Conservation (phyloP, 1,140 invertebrate genomes). For the Odontomachus brunneus region DNA sequence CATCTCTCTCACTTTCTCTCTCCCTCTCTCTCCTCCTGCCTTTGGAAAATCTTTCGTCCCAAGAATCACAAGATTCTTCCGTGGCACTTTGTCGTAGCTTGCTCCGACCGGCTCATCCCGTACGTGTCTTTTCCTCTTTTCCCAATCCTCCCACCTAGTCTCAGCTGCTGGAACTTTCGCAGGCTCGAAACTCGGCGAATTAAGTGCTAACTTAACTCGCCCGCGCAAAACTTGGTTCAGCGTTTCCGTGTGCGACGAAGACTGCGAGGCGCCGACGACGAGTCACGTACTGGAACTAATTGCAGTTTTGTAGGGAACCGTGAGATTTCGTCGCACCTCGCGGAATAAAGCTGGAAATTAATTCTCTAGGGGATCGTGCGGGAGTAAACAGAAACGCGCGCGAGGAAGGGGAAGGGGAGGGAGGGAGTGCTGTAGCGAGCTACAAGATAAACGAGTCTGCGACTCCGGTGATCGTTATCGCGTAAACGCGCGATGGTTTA, state of each 20-base stretch:
- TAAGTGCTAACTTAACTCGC: conserved; percentile 71
- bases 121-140: conserved; percentile 55
- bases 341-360: conserved; percentile 49
- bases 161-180: conserved; percentile 64
- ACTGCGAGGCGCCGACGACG: conserved; percentile 56
- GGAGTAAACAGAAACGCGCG: conserved; percentile 38
- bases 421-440: not conserved
- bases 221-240: conserved; percentile 59
- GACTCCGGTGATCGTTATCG: conserved; percentile 37
- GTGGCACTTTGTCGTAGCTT: conserved; percentile 41
- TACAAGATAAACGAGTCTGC: conserved; percentile 29
- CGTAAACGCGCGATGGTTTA: conserved; percentile 3
- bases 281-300: conserved; percentile 75
- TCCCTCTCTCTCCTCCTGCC: no score
- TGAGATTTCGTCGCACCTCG: conserved; percentile 43
- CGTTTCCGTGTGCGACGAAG: conserved; percentile 58
- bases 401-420: no score
- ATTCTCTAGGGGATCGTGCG: conserved; percentile 38
- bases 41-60: conserved; percentile 34
- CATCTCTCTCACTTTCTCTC: not conserved
- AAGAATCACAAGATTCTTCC: conserved; percentile 56
- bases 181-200: conserved; percentile 70
- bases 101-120: conserved; percentile 49
- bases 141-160: conserved; percentile 45
- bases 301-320: conserved; percentile 69